A percentile compares a stretch with the other conserved stretches of the same genome.
phyloP scores from a whole-genome alignment of 2,888 invertebrate genomes.

The Pterostichus niger region DNA sequence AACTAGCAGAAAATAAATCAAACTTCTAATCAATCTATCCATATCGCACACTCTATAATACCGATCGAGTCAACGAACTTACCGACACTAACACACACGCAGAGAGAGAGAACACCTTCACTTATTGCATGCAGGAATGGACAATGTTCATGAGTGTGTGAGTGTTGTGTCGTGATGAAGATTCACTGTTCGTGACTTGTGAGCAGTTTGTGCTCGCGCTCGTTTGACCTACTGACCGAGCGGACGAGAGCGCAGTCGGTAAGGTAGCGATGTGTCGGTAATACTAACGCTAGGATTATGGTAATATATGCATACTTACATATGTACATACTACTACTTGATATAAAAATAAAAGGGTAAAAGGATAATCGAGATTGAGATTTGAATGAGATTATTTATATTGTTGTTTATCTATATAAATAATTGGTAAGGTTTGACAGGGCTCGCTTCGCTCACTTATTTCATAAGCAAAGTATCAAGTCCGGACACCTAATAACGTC shows the following conservation, averaged over 20 bases:
- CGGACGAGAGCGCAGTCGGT: not conserved
- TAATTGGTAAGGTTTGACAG: too few species aligned
- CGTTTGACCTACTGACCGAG: constrained; percentile 51
- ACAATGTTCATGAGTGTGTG: constrained; percentile 25
- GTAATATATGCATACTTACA: not conserved
- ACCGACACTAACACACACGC: not conserved
- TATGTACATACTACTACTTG: too few species aligned
- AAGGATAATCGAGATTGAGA: too few species aligned
- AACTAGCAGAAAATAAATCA: constrained; percentile 3
- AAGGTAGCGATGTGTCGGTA: constrained; percentile 9
- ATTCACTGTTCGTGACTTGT: constrained; percentile 35
- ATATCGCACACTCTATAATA: constrained; percentile 9
- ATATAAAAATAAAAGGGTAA: too few species aligned
- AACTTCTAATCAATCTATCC: constrained; percentile 32
- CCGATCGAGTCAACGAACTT: constrained; percentile 45
- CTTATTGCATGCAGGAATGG: constrained; percentile 26
- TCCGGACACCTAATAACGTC: too few species aligned
- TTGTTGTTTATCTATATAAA: too few species aligned
- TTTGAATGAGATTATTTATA: too few species aligned
- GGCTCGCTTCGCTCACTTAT: too few species aligned
- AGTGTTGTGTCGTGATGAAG: constrained; percentile 15
- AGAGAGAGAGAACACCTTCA: constrained; percentile 30
- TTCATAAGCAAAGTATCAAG: too few species aligned
- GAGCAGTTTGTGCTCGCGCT: not conserved
- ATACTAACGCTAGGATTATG: not conserved